phyloP scores from a whole-genome alignment of 2,113 vertebrate species.

The Semnornis frantzii region DNA sequence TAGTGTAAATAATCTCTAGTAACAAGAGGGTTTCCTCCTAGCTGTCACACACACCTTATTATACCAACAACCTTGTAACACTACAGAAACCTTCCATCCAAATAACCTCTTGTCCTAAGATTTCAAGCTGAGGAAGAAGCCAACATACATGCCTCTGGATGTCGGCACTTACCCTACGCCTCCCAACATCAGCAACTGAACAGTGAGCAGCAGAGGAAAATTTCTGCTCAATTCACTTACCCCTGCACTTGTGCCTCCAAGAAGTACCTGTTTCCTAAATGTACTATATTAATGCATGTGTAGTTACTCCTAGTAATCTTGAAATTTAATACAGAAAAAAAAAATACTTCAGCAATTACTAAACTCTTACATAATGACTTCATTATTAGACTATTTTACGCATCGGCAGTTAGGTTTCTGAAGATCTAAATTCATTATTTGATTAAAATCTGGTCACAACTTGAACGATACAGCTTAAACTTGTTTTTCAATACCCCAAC shows the following conservation, averaged over 20 bases:
- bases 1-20: conserved; percentile 51
- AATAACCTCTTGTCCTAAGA: background rate
- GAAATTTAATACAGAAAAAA: background rate
- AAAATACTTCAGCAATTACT: background rate
- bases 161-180: fast-evolving
- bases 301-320: background rate
- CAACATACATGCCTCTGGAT: fast-evolving
- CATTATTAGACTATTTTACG: background rate
- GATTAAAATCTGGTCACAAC: background rate
- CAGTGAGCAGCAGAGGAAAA: fast-evolving
- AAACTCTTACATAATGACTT: background rate
- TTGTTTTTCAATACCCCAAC: background rate
- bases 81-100: conserved; percentile 33
- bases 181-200: background rate
- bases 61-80: conserved; percentile 12
- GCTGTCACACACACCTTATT: conserved; percentile 42
- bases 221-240: background rate
- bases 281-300: background rate
- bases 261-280: background rate
- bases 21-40: conserved; percentile 44
- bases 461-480: background rate
- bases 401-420: background rate
- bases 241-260: background rate
- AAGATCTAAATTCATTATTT: background rate
- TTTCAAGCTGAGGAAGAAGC: background rate